phyloP scores from a whole-genome alignment of 2,888 invertebrate species.

The Hypselothyrea guttata region DNA sequence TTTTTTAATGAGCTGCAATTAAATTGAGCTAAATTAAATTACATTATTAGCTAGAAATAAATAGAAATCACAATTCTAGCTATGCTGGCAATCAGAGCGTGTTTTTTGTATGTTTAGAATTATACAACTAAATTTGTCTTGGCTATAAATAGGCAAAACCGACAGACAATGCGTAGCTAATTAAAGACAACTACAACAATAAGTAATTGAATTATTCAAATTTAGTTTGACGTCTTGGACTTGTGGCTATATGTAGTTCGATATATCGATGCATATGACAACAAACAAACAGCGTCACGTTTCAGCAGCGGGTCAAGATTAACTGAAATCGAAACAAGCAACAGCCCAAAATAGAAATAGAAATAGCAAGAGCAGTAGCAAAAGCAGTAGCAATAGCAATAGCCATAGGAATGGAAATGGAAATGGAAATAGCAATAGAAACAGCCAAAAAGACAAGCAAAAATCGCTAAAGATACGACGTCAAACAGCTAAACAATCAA shows the following conservation, averaged over 20 bases:
- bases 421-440: constrained; percentile 18
- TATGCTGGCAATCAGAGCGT: constrained; percentile 10
- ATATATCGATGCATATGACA: constrained; percentile 5
- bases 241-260: constrained; percentile 16
- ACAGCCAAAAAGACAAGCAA: neutral
- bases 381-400: too few relatives aligned
- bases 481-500: constrained; percentile 42
- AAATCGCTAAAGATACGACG: constrained; percentile 22
- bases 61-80: too few relatives aligned
- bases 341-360: constrained; percentile 17
- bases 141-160: constrained; percentile 34
- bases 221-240: constrained; percentile 20
- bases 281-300: constrained; percentile 41
- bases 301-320: constrained; percentile 57
- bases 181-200: constrained; percentile 20
- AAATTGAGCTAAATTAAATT: constrained; percentile 11
- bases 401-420: constrained; percentile 16
- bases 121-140: constrained; percentile 28
- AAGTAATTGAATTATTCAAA: constrained; percentile 65
- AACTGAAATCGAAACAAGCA: constrained; percentile 33
- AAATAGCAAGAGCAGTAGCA: constrained; percentile 14
- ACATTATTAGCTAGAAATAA: too few relatives aligned
- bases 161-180: constrained; percentile 23
- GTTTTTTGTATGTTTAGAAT: constrained; percentile 14
- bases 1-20: constrained; percentile 30